Evolutionary conservation across 1,140 invertebrate genomes (phyloP).

Genomic region (Meloidogyne hapla): DNA sequence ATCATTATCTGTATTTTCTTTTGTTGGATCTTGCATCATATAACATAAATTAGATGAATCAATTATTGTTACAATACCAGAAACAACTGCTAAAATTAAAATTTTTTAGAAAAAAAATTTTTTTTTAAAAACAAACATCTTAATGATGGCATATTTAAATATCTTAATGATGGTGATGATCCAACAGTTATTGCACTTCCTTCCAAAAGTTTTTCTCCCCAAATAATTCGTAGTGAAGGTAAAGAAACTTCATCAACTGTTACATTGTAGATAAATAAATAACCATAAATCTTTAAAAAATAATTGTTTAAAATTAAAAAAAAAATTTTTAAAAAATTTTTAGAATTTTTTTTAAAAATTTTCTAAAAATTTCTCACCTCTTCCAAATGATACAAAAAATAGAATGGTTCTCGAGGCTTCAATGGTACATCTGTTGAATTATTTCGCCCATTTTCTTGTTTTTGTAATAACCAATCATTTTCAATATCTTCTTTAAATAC

Average conservation of each 20-base stretch:
- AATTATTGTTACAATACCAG: slow-evolving; percentile 33
- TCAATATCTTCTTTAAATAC: background rate
- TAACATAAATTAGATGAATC: slow-evolving; percentile 34
- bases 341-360: background rate
- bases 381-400: slow-evolving; percentile 42
- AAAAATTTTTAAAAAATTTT: slow-evolving; percentile 12
- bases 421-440: background rate
- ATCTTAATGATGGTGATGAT: background rate
- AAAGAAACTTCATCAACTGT: slow-evolving; percentile 28
- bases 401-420: slow-evolving; percentile 27
- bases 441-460: background rate
- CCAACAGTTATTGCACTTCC: slow-evolving; percentile 37
- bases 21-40: slow-evolving; percentile 22
- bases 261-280: slow-evolving; percentile 47
- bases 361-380: slow-evolving; percentile 12
- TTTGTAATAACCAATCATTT: background rate
- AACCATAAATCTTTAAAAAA: slow-evolving; percentile 42
- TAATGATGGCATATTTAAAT: slow-evolving; percentile 37
- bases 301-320: background rate
- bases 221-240: slow-evolving; percentile 42
- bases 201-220: slow-evolving; percentile 45
- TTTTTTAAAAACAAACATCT: slow-evolving; percentile 39
- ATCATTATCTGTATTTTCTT: slow-evolving; percentile 12
- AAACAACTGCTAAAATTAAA: slow-evolving; percentile 33
- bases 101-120: background rate